Base-by-base conservation (phyloP, 30 jellyfish, hydroid and myxozoan genomes). In the Hydractinia symbiolongicarpus region DNA sequence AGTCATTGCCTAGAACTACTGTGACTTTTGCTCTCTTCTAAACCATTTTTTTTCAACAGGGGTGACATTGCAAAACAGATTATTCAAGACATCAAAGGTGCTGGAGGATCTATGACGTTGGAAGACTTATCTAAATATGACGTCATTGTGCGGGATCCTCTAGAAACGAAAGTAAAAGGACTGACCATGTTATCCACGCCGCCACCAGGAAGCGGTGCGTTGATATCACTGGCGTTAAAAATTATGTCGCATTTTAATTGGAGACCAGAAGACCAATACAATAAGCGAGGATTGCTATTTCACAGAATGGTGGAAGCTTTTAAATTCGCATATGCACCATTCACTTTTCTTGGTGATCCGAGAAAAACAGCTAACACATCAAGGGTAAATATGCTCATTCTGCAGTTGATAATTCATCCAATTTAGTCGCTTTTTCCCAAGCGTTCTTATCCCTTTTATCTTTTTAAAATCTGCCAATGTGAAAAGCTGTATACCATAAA, bases 141-240 rank as follows among this genome's bases (percentile, higher is more conserved):
- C 74, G 96, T 96, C 15, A 80, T 82, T 55, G 95, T 72, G 66
- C 61, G 96, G 50, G 94, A 86, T 5, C 98, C 99, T 44, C 64
- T 95, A 44, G 76, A 84, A 54, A 86, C 98, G 14, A 79, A 73
- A 67, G 67, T 95, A 70, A 84, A 84, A 49, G 95, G 89, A 64
- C 58, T 89, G 61, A 84, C 78, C 55, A 78, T 95, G 96, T 71
- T 89, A 40, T 83, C 98, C 15, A 90, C 97, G 5, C 97, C 97
- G 10, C 98, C 99, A 51, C 99, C 99, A 5, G 99, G 97, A 55
- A 89, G 98, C 81, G 97, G 98, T 4, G 97, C 96, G 13, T 75
- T 90, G 54, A 87, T 95, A 52, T 82, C 98, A 4, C 73, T 95
- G 64, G 96, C 95, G 19, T 74, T 95, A 84, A 95, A 95, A 75